These are phyloP conservation scores for Grallaria varia DNA, from an alignment of 2,113 vertebrate species.

Conservation along the genomic window DNA sequence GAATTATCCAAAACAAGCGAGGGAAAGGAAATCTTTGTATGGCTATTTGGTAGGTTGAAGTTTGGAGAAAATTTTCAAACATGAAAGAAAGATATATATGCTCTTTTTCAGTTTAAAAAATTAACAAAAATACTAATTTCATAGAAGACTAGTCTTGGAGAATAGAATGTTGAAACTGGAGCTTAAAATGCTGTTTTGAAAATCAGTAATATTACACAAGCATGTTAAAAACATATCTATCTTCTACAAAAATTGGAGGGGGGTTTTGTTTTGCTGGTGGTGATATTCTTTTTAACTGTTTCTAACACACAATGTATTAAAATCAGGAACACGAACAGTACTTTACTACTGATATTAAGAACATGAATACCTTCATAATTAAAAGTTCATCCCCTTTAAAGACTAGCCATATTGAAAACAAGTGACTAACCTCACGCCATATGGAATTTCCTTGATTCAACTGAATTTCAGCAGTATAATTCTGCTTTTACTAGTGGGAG, in stretches of 20 bases:
- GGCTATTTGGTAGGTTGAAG: neutral
- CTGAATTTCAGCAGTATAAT: neutral
- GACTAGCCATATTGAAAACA: neutral
- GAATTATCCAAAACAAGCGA: neutral
- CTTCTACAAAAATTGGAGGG: neutral
- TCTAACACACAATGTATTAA: neutral
- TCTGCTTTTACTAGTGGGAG: conserved; percentile 33
- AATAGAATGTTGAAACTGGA: neutral
- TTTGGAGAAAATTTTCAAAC: neutral
- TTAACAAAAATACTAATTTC: neutral
- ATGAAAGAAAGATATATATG: neutral
- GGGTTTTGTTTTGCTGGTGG: neutral
- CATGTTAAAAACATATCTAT: neutral
- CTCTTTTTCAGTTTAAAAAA: neutral
- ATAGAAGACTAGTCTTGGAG: neutral
- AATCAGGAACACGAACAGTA: neutral
- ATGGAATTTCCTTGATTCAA: conserved; percentile 22
- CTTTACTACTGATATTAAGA: neutral
- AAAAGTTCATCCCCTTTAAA: neutral
- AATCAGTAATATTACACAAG: neutral
- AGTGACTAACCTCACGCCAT: neutral
- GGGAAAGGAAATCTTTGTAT: neutral
- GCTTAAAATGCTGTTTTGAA: neutral
- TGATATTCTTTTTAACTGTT: neutral
- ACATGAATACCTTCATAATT: neutral